phyloP scores from a whole-genome alignment of 23 tunicate species.

The Botrylloides violaceus region DNA sequence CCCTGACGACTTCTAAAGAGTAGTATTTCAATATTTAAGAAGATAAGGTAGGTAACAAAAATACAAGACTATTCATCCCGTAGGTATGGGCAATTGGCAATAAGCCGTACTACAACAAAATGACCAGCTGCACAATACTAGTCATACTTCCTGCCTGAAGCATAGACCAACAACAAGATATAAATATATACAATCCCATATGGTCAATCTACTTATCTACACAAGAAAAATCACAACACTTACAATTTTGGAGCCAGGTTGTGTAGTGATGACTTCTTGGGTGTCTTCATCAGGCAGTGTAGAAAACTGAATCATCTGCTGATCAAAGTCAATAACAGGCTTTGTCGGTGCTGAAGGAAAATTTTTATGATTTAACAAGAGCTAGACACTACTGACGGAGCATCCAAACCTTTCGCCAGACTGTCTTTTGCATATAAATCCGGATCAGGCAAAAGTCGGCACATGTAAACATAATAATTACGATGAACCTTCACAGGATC shows the following conservation, averaged over 20 bases:
- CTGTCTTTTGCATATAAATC: background rate
- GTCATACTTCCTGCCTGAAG: too few species aligned
- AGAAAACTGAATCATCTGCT: background rate
- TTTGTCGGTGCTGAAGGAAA: background rate
- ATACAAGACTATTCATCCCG: too few species aligned
- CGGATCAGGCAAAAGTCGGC: conserved; percentile 22
- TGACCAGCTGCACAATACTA: too few species aligned
- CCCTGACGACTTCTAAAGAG: too few species aligned
- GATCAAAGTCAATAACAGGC: background rate
- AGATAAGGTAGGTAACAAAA: too few species aligned
- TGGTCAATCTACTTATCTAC: too few species aligned
- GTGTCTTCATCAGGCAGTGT: background rate
- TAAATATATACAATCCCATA: too few species aligned
- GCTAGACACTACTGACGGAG: background rate
- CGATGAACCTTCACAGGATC: background rate
- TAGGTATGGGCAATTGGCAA: too few species aligned
- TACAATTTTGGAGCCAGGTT: conserved; percentile 1
- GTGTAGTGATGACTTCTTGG: background rate
- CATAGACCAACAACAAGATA: too few species aligned
- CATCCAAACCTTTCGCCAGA: background rate
- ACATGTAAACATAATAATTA: conserved; percentile 11
- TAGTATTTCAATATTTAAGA: too few species aligned
- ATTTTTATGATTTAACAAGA: background rate
- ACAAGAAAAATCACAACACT: too few species aligned
- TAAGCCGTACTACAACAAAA: too few species aligned